Percentiles rank a stretch among this genome's conserved stretches.
phyloP scores from a whole-genome alignment of 2,113 vertebrate species.

The Platichthys flesus region DNA sequence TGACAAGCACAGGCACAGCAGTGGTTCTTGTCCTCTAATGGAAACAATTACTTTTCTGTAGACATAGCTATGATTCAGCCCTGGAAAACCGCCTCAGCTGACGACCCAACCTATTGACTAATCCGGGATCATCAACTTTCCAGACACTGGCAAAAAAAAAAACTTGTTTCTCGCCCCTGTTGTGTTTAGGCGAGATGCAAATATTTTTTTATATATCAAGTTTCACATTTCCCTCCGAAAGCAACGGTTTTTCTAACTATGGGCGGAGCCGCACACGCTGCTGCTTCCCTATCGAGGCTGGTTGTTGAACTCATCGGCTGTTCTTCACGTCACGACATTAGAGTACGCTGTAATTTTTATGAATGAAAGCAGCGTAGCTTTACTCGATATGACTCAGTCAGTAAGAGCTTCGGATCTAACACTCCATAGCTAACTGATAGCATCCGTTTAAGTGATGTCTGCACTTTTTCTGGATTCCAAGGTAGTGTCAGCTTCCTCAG shows the following conservation, averaged over 20 bases:
- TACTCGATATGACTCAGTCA: slow-evolving; percentile 1
- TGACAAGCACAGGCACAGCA: slow-evolving; percentile 36
- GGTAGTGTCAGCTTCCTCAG: neutral
- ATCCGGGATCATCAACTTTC: slow-evolving; percentile 13
- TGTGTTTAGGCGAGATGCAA: neutral
- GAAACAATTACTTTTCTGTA: slow-evolving; percentile 64
- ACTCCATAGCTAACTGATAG: neutral
- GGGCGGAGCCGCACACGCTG: neutral
- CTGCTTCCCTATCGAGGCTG: neutral
- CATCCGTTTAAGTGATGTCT: neutral
- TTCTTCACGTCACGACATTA: neutral
- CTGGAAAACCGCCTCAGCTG: slow-evolving; percentile 33
- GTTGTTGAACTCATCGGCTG: neutral
- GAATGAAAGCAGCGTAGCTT: neutral
- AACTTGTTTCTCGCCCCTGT: neutral
- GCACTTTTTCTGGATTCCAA: neutral
- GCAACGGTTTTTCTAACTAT: neutral
- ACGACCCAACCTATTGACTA: slow-evolving; percentile 18
- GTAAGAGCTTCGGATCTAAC: neutral
- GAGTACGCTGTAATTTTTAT: neutral
- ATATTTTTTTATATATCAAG: too few relatives aligned
- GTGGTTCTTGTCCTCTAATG: slow-evolving; percentile 16
- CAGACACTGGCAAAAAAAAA: neutral
- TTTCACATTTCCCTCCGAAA: neutral
- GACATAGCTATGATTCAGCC: slow-evolving; percentile 29